A percentile compares a stretch with the other conserved stretches of the same genome.
phyloP scores from a whole-genome alignment of 2,113 vertebrate species.

The Tretioscincus oriximinensis region DNA sequence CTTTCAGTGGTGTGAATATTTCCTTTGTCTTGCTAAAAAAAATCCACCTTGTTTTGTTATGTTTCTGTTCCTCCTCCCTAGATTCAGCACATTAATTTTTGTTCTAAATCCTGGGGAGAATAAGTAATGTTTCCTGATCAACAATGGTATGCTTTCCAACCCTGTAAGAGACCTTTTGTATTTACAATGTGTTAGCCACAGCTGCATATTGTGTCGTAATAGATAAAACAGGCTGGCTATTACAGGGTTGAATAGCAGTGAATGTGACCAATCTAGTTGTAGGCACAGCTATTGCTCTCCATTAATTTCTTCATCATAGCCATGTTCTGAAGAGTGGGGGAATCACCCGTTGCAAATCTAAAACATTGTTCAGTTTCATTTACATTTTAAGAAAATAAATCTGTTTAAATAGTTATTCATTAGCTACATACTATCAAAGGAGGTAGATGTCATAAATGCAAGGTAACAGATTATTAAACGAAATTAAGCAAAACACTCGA shows the following conservation, averaged over 20 bases:
- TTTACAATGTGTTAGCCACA: constrained; percentile 10
- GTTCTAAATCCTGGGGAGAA: rapidly evolving
- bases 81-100: not conserved
- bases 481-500: no score
- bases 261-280: not conserved
- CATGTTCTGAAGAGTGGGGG: not conserved
- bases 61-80: not conserved
- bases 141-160: constrained; percentile 25
- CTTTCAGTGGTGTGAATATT: not conserved
- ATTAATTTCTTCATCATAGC: not conserved
- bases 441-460: no score
- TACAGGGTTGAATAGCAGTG: not conserved
- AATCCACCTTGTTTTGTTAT: not conserved
- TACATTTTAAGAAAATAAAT: not conserved
- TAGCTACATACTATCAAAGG: no score
- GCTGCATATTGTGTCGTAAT: constrained; percentile 25
- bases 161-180: not conserved
- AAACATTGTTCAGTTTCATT: not conserved
- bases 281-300: not conserved
- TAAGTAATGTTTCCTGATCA: constrained; percentile 32
- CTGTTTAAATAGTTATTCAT: not conserved
- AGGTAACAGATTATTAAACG: no score
- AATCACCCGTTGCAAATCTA: not conserved
- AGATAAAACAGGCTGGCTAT: not conserved
- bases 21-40: not conserved